phyloP scores from a whole-genome alignment of 2,113 vertebrate species.

The Podocnemis expansa region DNA sequence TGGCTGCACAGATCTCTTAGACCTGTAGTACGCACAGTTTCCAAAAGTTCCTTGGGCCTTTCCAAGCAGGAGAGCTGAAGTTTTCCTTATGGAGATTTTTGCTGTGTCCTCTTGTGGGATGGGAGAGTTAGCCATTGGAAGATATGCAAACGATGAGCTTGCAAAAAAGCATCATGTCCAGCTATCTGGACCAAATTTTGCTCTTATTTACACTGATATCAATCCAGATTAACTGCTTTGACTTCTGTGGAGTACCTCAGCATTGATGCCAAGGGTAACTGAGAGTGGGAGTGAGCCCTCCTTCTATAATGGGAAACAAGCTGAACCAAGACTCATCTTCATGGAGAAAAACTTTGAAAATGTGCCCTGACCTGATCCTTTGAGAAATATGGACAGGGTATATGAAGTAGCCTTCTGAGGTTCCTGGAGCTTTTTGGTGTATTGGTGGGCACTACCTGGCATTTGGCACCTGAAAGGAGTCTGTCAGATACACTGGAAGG shows the following conservation, averaged over 20 bases:
- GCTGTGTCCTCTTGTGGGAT: background rate
- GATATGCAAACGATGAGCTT: accelerated
- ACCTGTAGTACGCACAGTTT: too few relatives aligned
- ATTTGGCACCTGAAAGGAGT: background rate
- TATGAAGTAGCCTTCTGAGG: background rate
- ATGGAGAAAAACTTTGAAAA: background rate
- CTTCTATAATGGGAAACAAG: background rate
- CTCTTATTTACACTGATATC: accelerated
- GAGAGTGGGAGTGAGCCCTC: background rate
- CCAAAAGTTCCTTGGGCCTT: background rate
- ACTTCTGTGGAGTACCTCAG: background rate
- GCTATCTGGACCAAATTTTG: background rate
- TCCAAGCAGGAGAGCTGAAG: background rate
- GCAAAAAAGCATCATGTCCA: background rate
- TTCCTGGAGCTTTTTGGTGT: background rate
- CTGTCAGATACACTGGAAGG: background rate
- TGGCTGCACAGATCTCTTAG: too few relatives aligned
- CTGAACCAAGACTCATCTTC: background rate
- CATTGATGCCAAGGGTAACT: background rate
- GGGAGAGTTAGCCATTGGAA: background rate
- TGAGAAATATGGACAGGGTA: accelerated
- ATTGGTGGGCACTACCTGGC: background rate
- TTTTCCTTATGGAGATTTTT: background rate
- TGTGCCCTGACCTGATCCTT: accelerated
- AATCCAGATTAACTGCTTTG: accelerated